A percentile compares a stretch with the other conserved stretches of the same genome.
Conservation (phyloP, 2,888 invertebrate species). For the Xanthia togata region DNA sequence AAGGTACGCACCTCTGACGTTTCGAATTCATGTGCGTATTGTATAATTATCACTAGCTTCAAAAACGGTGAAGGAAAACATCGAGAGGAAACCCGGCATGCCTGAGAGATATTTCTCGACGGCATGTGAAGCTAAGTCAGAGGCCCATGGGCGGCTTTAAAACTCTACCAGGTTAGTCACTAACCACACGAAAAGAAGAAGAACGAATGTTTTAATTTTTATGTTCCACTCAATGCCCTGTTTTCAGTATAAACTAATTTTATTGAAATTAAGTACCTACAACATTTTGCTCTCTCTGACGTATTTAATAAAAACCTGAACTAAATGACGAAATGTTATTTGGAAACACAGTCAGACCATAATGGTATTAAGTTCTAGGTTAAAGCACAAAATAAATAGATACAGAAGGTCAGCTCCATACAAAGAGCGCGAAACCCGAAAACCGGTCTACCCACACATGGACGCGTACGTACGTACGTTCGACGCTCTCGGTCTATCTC, state of each 20-base stretch:
- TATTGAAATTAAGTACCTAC: conserved; percentile 23
- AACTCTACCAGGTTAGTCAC: too few relatives aligned
- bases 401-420: conserved; percentile 1
- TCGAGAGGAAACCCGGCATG: too few relatives aligned
- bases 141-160: too few relatives aligned
- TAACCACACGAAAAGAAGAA: too few relatives aligned
- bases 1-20: too few relatives aligned
- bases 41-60: too few relatives aligned
- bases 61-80: too few relatives aligned
- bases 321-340: not conserved
- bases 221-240: not conserved
- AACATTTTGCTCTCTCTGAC: conserved; percentile 13
- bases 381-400: conserved; percentile 2
- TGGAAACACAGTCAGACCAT: not conserved
- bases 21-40: too few relatives aligned
- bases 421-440: not conserved
- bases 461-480: not conserved
- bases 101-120: too few relatives aligned
- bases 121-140: too few relatives aligned
- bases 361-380: not conserved
- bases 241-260: not conserved
- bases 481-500: not conserved
- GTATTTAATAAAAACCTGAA: conserved; percentile 7
- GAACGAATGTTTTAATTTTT: not conserved
- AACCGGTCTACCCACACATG: not conserved